Base-by-base conservation (phyloP, 1,140 invertebrate species). In the Eupeodes corollae region DNA sequence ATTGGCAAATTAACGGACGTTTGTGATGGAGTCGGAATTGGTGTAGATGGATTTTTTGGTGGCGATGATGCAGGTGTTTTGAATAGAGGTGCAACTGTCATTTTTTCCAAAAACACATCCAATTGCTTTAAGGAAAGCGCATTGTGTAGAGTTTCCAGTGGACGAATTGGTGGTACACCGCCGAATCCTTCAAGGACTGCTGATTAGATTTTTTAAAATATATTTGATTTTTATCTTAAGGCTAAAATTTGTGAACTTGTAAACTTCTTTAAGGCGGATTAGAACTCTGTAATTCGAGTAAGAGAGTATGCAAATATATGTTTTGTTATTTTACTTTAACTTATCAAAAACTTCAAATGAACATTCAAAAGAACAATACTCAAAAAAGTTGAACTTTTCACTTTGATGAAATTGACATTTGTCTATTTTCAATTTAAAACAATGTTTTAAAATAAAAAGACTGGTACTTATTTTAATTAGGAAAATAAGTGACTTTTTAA, bases 111-210 rank as follows among this genome's bases (percentile, higher is more conserved):
- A 66, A 95, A 97, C 5, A 72, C 72, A 63, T 95, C 91, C 52
- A 98, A 69, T 64, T 97, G 89, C 33, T 83, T 79, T 52, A 96
- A 73, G 21, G 91, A 96, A 49, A 98, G 70, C 26, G 91, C 88
- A 71, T 98, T 97, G 72, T 98, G 93, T 31, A 98, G 71, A 3
- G 94, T 98, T 71, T 98, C 93, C 59, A 98, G 65, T 1, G 93
- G 91, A 41, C 91, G 79, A 53, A 98, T 92, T 1, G 89, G 83
- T 33, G 93, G 93, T 39, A 96, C 91, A 54, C 90, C 86, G 21
- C 85, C 86, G 64, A 86, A 88, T 34, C 85, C 87, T 69, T 49
- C 26, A 30, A 53, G 41, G 37, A 53, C 52, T 56, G 39, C 30
- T 19, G 34, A 26, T 16, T 44, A 49, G 39, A 48, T 47, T 37